phyloP scores from a whole-genome alignment of 2,797 vertebrate species.

The Telmatherina bonti region DNA sequence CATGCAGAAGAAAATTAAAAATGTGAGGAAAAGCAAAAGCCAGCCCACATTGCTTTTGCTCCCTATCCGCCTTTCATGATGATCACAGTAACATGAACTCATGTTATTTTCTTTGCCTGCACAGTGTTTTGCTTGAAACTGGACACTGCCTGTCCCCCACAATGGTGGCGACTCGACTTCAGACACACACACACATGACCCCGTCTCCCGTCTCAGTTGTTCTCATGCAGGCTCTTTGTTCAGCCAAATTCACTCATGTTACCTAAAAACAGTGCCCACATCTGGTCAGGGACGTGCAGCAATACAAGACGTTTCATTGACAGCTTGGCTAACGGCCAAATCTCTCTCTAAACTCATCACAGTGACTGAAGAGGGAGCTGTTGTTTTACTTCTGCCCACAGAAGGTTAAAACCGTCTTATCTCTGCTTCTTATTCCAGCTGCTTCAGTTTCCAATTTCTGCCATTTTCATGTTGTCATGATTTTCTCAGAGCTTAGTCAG shows the following conservation, averaged over 20 bases:
- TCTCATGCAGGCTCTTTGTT: slow-evolving; percentile 55
- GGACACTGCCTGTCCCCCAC: slow-evolving; percentile 49
- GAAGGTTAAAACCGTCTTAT: slow-evolving; percentile 19
- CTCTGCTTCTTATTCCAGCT: slow-evolving; percentile 27
- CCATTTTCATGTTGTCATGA: slow-evolving; percentile 14
- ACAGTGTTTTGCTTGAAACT: slow-evolving; percentile 67
- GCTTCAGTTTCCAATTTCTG: slow-evolving; percentile 7
- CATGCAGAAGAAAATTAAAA: not conserved
- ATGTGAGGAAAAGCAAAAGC: slow-evolving; percentile 30
- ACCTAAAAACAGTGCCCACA: slow-evolving; percentile 52
- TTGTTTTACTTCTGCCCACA: slow-evolving; percentile 59
- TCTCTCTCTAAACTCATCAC: slow-evolving; percentile 44
- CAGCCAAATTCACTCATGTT: slow-evolving; percentile 38
- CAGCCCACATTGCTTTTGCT: slow-evolving; percentile 22
- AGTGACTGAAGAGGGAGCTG: slow-evolving; percentile 71
- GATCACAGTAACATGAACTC: slow-evolving; percentile 54
- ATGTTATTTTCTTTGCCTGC: slow-evolving; percentile 49
- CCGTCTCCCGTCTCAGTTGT: slow-evolving; percentile 5
- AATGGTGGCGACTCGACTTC: slow-evolving; percentile 19
- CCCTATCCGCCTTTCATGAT: slow-evolving; percentile 44
- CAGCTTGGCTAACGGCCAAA: slow-evolving; percentile 52
- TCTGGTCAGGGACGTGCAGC: slow-evolving; percentile 37
- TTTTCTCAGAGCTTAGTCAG: slow-evolving; percentile 2
- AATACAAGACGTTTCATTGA: slow-evolving; percentile 44
- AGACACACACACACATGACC: slow-evolving; percentile 13